Evolutionary conservation across 2,113 vertebrate genomes (phyloP).

Genomic region (Nesogale talazaci): DNA sequence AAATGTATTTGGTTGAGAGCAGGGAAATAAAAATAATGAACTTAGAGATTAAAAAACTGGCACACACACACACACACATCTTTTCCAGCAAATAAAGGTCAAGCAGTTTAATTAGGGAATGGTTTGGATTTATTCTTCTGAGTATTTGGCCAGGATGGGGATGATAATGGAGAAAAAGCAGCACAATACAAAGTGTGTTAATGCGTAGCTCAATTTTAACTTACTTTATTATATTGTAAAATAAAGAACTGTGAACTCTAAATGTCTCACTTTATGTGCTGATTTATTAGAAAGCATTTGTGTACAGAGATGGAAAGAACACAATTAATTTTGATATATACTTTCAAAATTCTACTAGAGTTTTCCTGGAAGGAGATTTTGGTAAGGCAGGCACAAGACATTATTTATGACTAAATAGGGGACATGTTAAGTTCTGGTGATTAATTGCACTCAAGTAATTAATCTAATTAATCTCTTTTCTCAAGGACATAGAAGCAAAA

Average conservation of each 20-base stretch:
- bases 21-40: not conserved
- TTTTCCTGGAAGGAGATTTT: not conserved
- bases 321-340: not conserved
- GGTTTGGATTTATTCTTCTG: not conserved
- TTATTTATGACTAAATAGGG: not conserved
- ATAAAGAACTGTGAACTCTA: not conserved
- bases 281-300: not conserved
- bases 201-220: not conserved
- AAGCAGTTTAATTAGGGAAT: not conserved
- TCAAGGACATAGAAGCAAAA: constrained; percentile 32
- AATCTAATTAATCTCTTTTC: too few species aligned
- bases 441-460: constrained; percentile 21
- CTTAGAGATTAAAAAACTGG: not conserved
- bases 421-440: constrained; percentile 6
- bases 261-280: not conserved
- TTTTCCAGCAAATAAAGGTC: not conserved
- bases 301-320: not conserved
- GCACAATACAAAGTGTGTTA: not conserved
- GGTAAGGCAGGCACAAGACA: not conserved
- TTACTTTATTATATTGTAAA: constrained; percentile 12
- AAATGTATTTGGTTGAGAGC: not conserved
- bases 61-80: too few species aligned
- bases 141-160: not conserved
- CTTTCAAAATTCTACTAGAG: not conserved
- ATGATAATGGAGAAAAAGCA: not conserved